Evolutionary conservation across 2,797 vertebrate genomes (phyloP).

Genomic region (Chaunax sp.): DNA sequence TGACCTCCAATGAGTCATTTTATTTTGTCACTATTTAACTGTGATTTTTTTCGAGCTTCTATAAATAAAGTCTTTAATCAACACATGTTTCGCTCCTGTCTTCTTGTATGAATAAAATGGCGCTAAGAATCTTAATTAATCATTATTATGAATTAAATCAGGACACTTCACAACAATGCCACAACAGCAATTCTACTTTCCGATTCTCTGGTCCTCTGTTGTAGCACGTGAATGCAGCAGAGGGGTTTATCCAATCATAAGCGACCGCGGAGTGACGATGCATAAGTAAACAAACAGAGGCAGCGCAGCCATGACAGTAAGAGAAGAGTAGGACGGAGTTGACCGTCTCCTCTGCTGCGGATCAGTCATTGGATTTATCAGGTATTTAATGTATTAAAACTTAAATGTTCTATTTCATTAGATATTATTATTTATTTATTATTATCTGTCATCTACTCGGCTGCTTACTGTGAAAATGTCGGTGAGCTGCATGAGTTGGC

Average conservation of each 20-base stretch:
- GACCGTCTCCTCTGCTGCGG: not conserved
- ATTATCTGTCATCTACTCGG: not conserved
- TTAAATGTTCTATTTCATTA: rapidly evolving
- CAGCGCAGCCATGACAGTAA: constrained; percentile 69
- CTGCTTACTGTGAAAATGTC: not conserved
- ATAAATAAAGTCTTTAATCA: too few species aligned
- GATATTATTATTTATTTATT: too few species aligned
- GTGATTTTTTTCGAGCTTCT: too few species aligned
- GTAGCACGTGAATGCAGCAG: constrained; percentile 15
- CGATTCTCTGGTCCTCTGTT: not conserved
- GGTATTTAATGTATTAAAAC: not conserved
- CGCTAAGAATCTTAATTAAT: not conserved
- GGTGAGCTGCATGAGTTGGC: not conserved
- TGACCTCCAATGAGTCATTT: too few species aligned
- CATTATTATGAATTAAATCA: not conserved
- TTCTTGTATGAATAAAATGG: not conserved
- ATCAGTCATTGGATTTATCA: not conserved
- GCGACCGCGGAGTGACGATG: constrained; percentile 45
- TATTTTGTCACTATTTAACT: too few species aligned
- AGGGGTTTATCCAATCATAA: constrained; percentile 43
- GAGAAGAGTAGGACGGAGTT: constrained; percentile 8
- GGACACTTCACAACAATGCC: too few species aligned
- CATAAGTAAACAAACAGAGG: constrained; percentile 74
- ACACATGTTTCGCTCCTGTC: too few species aligned
- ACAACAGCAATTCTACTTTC: not conserved